Conservation (phyloP, 1,140 invertebrate species). For the Alviniconcha marisindica region DNA sequence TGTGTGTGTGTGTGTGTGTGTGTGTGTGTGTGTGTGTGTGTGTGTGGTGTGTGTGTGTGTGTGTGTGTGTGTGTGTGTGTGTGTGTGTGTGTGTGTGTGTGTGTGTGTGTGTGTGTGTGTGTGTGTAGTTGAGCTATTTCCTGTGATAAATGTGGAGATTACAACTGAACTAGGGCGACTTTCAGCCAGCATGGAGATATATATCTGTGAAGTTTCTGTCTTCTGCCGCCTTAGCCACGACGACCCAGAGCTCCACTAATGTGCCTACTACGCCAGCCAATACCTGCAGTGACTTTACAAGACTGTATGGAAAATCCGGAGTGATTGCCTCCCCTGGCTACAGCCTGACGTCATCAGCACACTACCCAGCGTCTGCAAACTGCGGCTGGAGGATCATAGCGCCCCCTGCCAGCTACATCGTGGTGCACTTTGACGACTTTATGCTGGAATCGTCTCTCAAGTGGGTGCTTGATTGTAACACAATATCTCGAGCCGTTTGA, state of each 20-base stretch:
- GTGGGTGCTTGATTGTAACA: too few species aligned
- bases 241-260: neutral
- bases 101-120: conserved; percentile 17
- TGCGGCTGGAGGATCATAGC: conserved; percentile 40
- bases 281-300: neutral
- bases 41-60: too few species aligned
- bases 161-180: too few species aligned
- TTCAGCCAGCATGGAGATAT: too few species aligned
- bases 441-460: conserved; percentile 30
- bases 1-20: neutral
- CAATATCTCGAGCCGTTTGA: too few species aligned
- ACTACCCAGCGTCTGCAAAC: conserved; percentile 23
- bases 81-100: neutral
- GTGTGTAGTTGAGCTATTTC: too few species aligned
- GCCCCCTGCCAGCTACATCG: conserved; percentile 8
- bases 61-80: neutral
- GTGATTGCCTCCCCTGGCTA: neutral
- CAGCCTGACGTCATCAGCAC: neutral
- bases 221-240: neutral
- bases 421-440: conserved; percentile 41
- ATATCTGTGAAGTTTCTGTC: neutral
- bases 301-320: neutral
- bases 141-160: too few species aligned
- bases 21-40: neutral
- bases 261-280: neutral